Conservation (phyloP, 2,797 vertebrate species). For the Myotis planiceps region DNA sequence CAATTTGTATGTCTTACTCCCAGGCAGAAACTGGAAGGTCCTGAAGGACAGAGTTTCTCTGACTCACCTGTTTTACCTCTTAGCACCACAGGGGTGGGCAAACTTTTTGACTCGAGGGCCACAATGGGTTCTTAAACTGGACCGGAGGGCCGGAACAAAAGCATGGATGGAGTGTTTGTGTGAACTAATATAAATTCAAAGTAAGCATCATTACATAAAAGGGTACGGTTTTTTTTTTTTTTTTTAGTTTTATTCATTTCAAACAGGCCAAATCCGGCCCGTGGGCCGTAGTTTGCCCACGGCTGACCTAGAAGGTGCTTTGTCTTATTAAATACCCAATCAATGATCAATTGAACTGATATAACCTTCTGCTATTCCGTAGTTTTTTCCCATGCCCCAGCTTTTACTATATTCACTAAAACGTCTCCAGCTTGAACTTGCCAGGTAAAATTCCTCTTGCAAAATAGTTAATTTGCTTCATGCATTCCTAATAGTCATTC, state of each 20-base stretch:
- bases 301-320: neutral
- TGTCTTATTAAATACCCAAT: neutral
- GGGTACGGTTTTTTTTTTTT: too few species aligned
- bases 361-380: neutral
- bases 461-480: neutral
- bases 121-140: too few species aligned
- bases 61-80: neutral
- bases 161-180: too few species aligned
- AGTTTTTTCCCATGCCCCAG: neutral
- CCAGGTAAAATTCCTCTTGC: constrained; percentile 44
- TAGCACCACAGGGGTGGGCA: too few species aligned
- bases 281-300: too few species aligned
- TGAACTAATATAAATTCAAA: too few species aligned
- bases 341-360: neutral
- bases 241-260: too few species aligned
- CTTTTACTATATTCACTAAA: neutral
- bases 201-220: too few species aligned
- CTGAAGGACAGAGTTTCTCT: neutral
- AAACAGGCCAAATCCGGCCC: too few species aligned
- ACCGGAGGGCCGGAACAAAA: too few species aligned
- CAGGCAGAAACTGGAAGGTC: neutral
- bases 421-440: neutral
- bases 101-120: too few species aligned
- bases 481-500: constrained; percentile 44
- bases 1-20: neutral